phyloP scores from a whole-genome alignment of 2,888 invertebrate species.

The Tenthredo notha region DNA sequence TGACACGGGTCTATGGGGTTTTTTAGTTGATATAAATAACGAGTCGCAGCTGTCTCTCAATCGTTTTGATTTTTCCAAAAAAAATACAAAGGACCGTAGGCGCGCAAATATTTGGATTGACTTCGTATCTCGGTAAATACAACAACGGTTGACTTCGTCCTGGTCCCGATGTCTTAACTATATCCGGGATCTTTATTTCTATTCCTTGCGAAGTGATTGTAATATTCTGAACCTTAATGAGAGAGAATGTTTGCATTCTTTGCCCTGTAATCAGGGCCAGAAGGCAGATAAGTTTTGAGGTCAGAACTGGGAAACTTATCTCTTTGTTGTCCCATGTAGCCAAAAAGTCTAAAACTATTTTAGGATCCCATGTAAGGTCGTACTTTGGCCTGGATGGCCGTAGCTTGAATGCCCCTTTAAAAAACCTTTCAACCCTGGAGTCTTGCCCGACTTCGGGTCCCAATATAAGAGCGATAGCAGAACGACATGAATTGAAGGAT shows the following conservation, averaged over 20 bases:
- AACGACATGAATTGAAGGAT: conserved; percentile 51
- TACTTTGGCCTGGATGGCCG: conserved; percentile 56
- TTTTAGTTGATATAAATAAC: conserved; percentile 54
- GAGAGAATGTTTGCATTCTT: too few relatives aligned
- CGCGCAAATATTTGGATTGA: conserved; percentile 50
- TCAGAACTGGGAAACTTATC: conserved; percentile 49
- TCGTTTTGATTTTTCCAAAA: too few relatives aligned
- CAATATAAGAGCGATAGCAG: conserved; percentile 51
- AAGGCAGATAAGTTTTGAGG: too few relatives aligned
- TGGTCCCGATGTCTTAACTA: conserved; percentile 36
- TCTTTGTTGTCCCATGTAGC: conserved; percentile 5
- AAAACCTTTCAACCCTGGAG: conserved; percentile 58
- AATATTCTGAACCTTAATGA: conserved; percentile 59
- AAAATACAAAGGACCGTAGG: conserved; percentile 40
- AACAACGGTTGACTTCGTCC: conserved; percentile 53
- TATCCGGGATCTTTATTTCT: conserved; percentile 57
- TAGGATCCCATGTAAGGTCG: conserved; percentile 55
- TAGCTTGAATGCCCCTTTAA: conserved; percentile 52
- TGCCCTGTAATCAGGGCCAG: too few relatives aligned
- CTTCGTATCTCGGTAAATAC: conserved; percentile 50
- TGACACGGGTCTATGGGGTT: conserved; percentile 48
- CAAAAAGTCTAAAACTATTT: conserved; percentile 44
- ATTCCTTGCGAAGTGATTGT: conserved; percentile 1
- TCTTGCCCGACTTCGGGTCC: conserved; percentile 55
- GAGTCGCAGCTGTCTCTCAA: neutral